Conservation (phyloP, 1,140 invertebrate genomes). For the Drosophila littoralis region DNA sequence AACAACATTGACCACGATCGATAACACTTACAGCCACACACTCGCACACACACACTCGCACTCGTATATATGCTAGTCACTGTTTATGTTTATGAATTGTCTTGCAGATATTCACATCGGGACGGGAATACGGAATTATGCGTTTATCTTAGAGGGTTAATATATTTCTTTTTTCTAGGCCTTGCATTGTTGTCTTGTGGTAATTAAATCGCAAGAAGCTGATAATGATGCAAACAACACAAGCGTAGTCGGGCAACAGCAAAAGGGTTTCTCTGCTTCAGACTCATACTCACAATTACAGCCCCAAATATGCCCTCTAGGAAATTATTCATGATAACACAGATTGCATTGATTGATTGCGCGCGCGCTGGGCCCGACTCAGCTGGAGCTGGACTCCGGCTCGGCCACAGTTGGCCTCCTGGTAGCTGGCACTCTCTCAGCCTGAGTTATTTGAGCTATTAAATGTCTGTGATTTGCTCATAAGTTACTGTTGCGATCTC, state of each 20-base stretch:
- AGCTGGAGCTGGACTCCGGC: background rate
- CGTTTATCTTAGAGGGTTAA: conserved; percentile 76
- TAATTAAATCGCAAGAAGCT: conserved; percentile 78
- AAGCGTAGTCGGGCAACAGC: conserved; percentile 23
- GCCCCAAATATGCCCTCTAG: conserved; percentile 71
- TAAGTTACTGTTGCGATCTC: conserved; percentile 67
- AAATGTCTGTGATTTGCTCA: conserved; percentile 76
- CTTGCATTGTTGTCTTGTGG: conserved; percentile 54
- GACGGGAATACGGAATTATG: conserved; percentile 58
- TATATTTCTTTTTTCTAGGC: conserved; percentile 66
- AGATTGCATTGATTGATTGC: conserved; percentile 81
- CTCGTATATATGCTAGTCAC: conserved; percentile 18
- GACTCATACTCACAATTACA: conserved; percentile 36
- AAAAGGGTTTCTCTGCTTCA: conserved; percentile 55
- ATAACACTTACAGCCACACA: conserved; percentile 59
- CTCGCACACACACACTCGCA: conserved; percentile 15
- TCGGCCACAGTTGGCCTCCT: conserved; percentile 18
- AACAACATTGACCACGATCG: conserved; percentile 77
- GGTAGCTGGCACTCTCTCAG: conserved; percentile 33
- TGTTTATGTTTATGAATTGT: conserved; percentile 75
- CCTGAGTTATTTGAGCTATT: conserved; percentile 76
- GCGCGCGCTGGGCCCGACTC: conserved; percentile 48
- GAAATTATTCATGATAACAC: conserved; percentile 82
- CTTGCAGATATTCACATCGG: conserved; percentile 62
- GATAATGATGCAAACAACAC: conserved; percentile 49